Evolutionary conservation across 2,888 invertebrate genomes (phyloP).

Genomic region (Alloscopus bannaensis): DNA sequence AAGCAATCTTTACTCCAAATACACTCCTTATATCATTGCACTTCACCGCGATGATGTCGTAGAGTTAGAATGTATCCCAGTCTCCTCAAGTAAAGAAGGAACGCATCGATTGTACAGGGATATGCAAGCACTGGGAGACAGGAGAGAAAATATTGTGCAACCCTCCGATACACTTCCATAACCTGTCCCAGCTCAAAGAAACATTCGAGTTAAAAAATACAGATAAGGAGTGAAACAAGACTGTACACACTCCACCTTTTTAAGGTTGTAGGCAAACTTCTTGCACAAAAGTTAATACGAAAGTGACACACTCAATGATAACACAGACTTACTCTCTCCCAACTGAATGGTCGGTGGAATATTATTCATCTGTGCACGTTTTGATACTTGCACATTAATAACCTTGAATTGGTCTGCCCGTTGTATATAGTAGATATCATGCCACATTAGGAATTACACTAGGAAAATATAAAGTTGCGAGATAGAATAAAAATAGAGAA

Average conservation of each 20-base stretch:
- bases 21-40: no score
- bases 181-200: constrained; percentile 45
- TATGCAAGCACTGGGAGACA: no score
- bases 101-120: not conserved
- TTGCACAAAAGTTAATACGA: constrained; percentile 43
- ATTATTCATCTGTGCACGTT: no score
- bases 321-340: no score
- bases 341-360: no score
- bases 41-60: not conserved
- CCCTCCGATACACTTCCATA: constrained; percentile 16
- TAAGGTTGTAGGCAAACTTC: constrained; percentile 49
- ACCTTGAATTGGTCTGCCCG: not conserved
- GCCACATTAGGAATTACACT: not conserved
- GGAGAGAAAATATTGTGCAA: constrained; percentile 25
- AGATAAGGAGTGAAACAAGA: constrained; percentile 55
- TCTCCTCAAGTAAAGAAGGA: not conserved
- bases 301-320: constrained; percentile 48
- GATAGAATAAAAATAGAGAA: constrained; percentile 12
- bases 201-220: constrained; percentile 24
- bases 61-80: not conserved
- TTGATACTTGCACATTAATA: constrained; percentile 21
- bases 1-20: no score
- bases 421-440: not conserved
- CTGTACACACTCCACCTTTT: constrained; percentile 41
- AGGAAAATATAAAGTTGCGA: not conserved